Base-by-base conservation (phyloP, 2,113 vertebrate genomes). In the Embiotoca jacksoni region DNA sequence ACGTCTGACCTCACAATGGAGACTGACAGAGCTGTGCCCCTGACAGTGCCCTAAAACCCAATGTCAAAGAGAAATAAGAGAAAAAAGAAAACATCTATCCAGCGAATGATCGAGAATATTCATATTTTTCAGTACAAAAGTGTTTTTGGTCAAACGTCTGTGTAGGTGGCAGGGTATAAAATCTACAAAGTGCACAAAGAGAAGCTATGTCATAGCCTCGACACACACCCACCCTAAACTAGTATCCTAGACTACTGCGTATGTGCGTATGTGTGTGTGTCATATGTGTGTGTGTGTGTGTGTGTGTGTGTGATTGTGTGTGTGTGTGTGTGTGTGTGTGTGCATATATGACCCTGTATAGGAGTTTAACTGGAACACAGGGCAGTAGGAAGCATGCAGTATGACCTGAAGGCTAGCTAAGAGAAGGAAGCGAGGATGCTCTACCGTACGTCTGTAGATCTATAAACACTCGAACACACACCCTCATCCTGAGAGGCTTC, bases 131-230 rank as follows among this genome's bases (percentile, higher is more conserved):
- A 67, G 86, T 92, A 93, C 69, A 93, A 93, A 92, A 91, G 83
- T 87, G 75, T 91, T 91, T 93, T 91, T 93, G 91, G 91, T 93
- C 90, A 91, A 90, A 92, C 86, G 58, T 92, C 81, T 75, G 83
- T 90, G 90, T 91, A 75, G 89, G 89, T 92, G 91, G 89, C 87
- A 88, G 89, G 91, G 81, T 92, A 92, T 89, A 92, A 93, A 93
- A 93, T 92, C 91, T 92, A 93, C 92, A 92, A 93, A 93, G 91
- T 92, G 92, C 91, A 93, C 92, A 89, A 73, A 87, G 82, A 80
- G 85, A 91, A 89, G 84, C 89, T 85, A 87, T 82, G 77, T 80
- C 59, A 58, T 83, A 88, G 91, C 91, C 80, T 88, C 89, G 11
- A 86, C 90, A 88, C 87, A 89, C 82, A 90, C 84, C 61, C 88